Evolutionary conservation across 2,888 invertebrate species (phyloP), one percentile per base, ranked within the genome.

Genomic region (Molorchus minor): DNA sequence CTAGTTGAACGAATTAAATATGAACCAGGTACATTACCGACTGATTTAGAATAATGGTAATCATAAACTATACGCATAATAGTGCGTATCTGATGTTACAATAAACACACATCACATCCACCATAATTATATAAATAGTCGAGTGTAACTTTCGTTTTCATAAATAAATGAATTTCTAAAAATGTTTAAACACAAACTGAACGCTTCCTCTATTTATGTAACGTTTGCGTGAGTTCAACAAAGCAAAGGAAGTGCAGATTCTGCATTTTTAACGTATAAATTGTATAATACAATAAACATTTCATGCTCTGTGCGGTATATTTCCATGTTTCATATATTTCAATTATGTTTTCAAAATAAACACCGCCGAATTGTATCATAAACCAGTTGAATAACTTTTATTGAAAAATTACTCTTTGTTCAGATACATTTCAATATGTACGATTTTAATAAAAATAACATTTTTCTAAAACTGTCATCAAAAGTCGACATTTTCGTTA

Each of bases 161-260:
- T 51, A 54, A 58, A 64, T 58, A 58, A 64, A 61, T 51, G 59
- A 65, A 70, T 73, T 73, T 70, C 67, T 68, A 67, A 72, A 73
- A 71, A 63, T 64, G 63, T 58, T 62, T 62, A 67, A 71, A 70
- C 64, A 65, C 58, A 62, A 69, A 70, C 55, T 62, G 68, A 67
- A 68, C 64, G 69, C 70, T 76, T 76, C 75, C 75, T 73, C 65
- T 66, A 67, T 71, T 75, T 75, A 74, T 71, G 65, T 73, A 74
- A 75, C 60, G 67, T 68, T 74, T 71, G 74, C 74, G 74, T 75
- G 75, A 62, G 55, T 55, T 58, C 59, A 67, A 75, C 74, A 75
- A 75, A 74, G 67, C 68, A 72, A 56, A 75, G 76, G 76, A 76
- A 75, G 74, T 68, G 43, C 64, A 61, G 65, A 67, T 63, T 66